Evolutionary conservation across 2,113 vertebrate species (phyloP), one percentile per base, ranked within the genome.

Genomic region (Harpagus bidentatus): DNA sequence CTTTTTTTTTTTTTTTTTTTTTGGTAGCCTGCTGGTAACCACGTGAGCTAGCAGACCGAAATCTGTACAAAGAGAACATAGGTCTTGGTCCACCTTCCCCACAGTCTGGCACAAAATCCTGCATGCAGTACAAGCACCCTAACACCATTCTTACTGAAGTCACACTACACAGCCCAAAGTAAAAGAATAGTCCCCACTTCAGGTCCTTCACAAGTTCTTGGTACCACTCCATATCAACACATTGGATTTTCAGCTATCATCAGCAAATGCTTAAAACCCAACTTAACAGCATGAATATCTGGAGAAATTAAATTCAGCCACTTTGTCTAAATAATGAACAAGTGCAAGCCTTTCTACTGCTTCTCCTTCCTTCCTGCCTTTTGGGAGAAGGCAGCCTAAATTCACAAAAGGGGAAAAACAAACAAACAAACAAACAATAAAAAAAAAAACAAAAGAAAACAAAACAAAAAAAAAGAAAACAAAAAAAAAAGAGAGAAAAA

Each of bases 21-120:
- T 56, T 62, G 6, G 19, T 91, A 97, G 90, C 74, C 88, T 96
- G 74, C 92, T 96, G 94, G 95, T 94, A 98, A 97, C 91, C 43
- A 93, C 20, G 6, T 76, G 82, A 86, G 73, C 58, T 87, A 86
- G 59, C 85, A 96, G 61, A 71, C 1, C 0, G 3, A 76, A 86
- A 82, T 76, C 29, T 59, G 40, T 65, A 53, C 45, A 76, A 77
- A 47, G 38, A 53, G 28, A 90, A 13, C 6, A 1, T 3, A 62
- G 16, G 23, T 34, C 31, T 56, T 63, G 2, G 11, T 34, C 72
- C 31, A 71, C 43, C 21, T 86, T 86, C 50, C 10, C 48, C 31
- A 29, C 18, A 90, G 45, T 21, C 20, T 42, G 26, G 13, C 38
- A 62, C 29, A 83, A 83, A 86, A 47, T 6, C 25, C 34, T 50